These are phyloP conservation scores for Nycticebus coucang DNA, from an alignment of 2,113 vertebrate genomes.

Conservation along the genomic window DNA sequence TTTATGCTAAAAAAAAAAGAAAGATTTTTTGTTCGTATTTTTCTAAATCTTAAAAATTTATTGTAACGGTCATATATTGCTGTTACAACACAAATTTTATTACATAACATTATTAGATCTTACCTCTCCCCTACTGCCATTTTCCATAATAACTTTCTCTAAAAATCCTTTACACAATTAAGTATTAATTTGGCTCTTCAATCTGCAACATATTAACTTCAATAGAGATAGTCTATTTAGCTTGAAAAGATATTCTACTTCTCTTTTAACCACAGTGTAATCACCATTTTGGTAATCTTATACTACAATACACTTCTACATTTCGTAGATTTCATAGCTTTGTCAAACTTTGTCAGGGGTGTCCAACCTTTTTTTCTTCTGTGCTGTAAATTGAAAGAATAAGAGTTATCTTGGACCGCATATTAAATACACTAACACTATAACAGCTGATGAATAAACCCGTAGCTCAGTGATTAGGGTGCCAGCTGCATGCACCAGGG, in stretches of 20 bases:
- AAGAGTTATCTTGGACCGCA: no score
- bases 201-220: neutral
- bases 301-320: neutral
- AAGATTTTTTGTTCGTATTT: neutral
- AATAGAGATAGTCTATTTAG: neutral
- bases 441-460: no score
- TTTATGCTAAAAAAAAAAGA: no score
- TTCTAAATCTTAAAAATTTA: constrained; percentile 15
- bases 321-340: neutral
- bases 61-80: neutral
- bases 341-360: neutral
- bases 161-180: neutral
- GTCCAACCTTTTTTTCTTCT: no score
- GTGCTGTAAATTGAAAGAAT: no score
- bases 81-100: neutral
- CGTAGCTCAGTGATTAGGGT: no score
- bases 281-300: neutral
- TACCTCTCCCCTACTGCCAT: neutral
- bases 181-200: neutral
- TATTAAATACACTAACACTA: no score
- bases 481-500: no score
- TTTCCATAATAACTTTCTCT: neutral
- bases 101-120: neutral
- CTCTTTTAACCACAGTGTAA: neutral
- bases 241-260: neutral